Evolutionary conservation across 2,888 invertebrate species (phyloP), one percentile per base, ranked within the genome.

Genomic region (Ceramica pisi): DNA sequence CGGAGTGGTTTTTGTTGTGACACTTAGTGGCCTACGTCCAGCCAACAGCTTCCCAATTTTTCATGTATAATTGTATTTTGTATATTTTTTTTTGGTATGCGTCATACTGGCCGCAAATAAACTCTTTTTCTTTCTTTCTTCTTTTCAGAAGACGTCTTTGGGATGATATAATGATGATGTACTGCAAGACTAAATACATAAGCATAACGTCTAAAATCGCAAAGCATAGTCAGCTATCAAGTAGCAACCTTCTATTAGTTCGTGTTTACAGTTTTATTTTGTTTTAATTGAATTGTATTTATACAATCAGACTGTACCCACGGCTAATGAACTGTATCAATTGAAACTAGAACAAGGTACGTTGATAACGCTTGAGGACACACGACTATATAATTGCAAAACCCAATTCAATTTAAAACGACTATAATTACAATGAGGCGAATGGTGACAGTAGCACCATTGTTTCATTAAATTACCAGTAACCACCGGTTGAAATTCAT

Each of bases 341-440:
- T 14, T 38, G 44, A 51, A 77, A 77, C 51, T 78, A 56, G 74
- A 67, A 64, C 78, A 9, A 64, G 73, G 51, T 65, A 63, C 21
- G 26, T 50, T 62, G 73, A 77, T 77, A 77, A 78, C 56, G 46
- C 48, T 73, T 60, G 55, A 73, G 73, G 63, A 56, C 67, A 38
- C 0, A 51, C 50, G n/a, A 6, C 46, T 48, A 12, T 72, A 23
- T 66, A 31, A 62, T 65, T 78, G 50, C 59, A 59, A 78, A 73
- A 78, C 41, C 5, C 53, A 46, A 67, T 67, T 44, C 31, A 53
- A 16, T 59, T 57, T 57, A 26, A 46, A 35, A 50, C 19, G 21
- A 57, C 19, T 38, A 4, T 14, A 26, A n/a, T 50, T 26, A 35
- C 41, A 73, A 56, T 64, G 31, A 48, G 55, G 9, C 35, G 35